Evolutionary conservation across 2,888 invertebrate species (phyloP), one percentile per base, ranked within the genome.

Genomic region (Sthenelais limicola): DNA sequence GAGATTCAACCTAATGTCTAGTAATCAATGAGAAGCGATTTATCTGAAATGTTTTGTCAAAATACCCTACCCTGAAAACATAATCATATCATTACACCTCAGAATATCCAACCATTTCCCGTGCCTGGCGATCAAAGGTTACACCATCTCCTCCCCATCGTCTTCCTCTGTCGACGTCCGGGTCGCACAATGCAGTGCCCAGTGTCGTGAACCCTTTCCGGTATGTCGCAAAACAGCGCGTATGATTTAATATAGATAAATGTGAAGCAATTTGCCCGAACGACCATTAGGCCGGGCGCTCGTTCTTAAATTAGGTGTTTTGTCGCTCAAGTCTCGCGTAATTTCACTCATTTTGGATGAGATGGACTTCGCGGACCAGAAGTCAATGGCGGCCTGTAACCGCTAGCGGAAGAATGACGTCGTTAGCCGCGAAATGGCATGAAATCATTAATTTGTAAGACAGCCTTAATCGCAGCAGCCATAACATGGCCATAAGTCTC

Each of bases 311-410:
- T 62, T 62, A 62, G 62, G 62, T 62, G 62, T 62, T 62, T 62
- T 62, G 21, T 18, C 62, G 24, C 62, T 43, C 3, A 2, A 43
- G 35, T 15, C 38, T 35, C 62, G 62, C 62, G 62, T 62, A 62
- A 62, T 62, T 62, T 62, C 62, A 62, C 62, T 62, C 62, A 62
- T 62, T 62, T 24, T 62, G 24, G 15, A 33, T 35, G 35, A 62
- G 38, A 62, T 15, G 33, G 62, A 62, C 62, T 21, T 43, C 24
- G 24, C 62, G 62, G 62, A 62, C 38, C 62, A 62, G 26, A 38
- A 62, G 62, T 62, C 62, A 62, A 38, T 35, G 62, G 35, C 38
- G 62, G 35, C 62, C n/a, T n/a, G n/a, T n/a, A n/a, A n/a, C n/a
- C n/a, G n/a, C n/a, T n/a, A 38, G 62, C 62, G 1, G 38, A 24